A percentile compares a stretch with the other conserved stretches of the same genome.
These are phyloP conservation scores for Monodelphis domestica DNA, from an alignment of 2,797 vertebrate species.

Conservation along the genomic window DNA sequence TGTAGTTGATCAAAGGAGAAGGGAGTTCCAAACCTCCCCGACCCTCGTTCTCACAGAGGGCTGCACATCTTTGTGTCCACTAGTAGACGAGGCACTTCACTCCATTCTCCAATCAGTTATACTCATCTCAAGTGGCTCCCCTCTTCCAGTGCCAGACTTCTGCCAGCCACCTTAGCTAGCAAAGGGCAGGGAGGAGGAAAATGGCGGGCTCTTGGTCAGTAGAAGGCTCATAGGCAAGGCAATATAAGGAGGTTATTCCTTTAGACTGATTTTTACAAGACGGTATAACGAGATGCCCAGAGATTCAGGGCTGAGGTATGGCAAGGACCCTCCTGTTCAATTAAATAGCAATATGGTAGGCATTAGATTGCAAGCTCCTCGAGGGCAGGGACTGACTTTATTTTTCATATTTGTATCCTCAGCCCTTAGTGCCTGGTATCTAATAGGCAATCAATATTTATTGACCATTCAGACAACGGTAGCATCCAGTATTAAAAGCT, in stretches of 20 bases:
- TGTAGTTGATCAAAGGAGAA: neutral
- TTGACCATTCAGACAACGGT: neutral
- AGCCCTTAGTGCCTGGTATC: neutral
- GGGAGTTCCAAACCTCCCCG: neutral
- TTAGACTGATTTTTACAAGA: neutral
- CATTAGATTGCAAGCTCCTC: neutral
- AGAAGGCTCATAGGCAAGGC: neutral
- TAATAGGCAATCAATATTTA: neutral
- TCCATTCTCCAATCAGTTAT: neutral
- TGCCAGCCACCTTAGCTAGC: neutral
- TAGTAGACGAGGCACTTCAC: neutral
- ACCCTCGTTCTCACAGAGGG: slow-evolving; percentile 3
- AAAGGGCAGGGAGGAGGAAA: neutral
- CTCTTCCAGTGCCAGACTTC: neutral
- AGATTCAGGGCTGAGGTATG: neutral
- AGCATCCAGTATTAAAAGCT: neutral
- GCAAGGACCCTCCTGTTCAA: neutral
- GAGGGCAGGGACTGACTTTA: neutral
- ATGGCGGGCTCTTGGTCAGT: neutral
- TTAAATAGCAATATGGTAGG: neutral
- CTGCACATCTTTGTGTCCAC: fast-evolving
- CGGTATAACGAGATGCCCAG: neutral
- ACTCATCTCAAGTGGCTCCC: neutral
- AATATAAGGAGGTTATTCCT: neutral
- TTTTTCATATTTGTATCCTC: neutral